Evolutionary conservation across 2,888 invertebrate species (phyloP).

Genomic region (Laothoe populi): DNA sequence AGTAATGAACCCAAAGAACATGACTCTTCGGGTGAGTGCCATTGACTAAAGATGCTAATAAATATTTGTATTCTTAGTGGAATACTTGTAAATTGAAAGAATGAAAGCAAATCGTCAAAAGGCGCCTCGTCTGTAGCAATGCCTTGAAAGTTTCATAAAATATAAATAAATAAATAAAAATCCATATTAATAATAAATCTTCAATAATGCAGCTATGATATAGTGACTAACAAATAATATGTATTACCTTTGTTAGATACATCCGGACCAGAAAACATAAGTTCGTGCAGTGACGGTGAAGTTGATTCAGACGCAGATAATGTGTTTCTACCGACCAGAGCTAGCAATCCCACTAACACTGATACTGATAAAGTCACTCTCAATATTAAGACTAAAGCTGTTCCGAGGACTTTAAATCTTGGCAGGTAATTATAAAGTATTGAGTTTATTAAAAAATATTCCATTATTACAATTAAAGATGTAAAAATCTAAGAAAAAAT

Average conservation of each 20-base stretch:
- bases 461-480: background rate
- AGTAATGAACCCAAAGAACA: slow-evolving; percentile 86
- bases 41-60: background rate
- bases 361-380: slow-evolving; percentile 51
- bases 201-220: no score
- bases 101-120: no score
- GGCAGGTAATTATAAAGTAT: slow-evolving; percentile 59
- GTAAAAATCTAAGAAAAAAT: background rate
- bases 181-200: no score
- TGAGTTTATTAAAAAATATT: no score
- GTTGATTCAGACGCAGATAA: slow-evolving; percentile 80
- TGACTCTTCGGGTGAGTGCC: slow-evolving; percentile 73
- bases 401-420: slow-evolving; percentile 78
- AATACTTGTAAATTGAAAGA: no score
- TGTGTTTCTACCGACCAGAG: slow-evolving; percentile 75
- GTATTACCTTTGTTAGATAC: slow-evolving; percentile 59
- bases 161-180: no score
- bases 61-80: background rate
- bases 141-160: no score
- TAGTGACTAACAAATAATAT: background rate
- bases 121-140: no score
- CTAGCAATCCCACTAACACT: slow-evolving; percentile 61
- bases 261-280: slow-evolving; percentile 88
- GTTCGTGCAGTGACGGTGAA: slow-evolving; percentile 77
- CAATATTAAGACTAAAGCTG: slow-evolving; percentile 60